These are phyloP conservation scores for Lasioglossum marginatum DNA, from an alignment of 2,888 invertebrate genomes.

Conservation along the genomic window DNA sequence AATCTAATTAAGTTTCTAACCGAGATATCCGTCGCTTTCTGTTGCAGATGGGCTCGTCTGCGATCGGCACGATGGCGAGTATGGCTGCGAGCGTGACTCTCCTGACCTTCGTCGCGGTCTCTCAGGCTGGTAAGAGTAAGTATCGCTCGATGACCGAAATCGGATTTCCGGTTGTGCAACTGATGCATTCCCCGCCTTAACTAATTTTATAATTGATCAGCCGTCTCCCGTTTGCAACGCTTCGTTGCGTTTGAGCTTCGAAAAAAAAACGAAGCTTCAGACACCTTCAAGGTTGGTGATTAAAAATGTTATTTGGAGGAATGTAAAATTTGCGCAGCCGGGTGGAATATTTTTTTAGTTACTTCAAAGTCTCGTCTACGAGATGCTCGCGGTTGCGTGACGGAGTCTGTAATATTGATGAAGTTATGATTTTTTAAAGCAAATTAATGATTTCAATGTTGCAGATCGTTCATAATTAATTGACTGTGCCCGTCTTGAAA, in stretches of 20 bases:
- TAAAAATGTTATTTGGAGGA: background rate
- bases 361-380: background rate
- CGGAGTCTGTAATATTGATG: background rate
- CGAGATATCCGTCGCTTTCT: conserved; percentile 43
- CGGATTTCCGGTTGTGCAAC: background rate
- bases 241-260: background rate
- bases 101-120: conserved; percentile 75
- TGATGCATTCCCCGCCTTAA: background rate
- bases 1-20: conserved; percentile 45
- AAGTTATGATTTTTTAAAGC: background rate
- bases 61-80: conserved; percentile 56
- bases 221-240: background rate
- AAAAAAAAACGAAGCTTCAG: background rate
- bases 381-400: background rate
- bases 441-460: background rate
- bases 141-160: conserved; percentile 15
- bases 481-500: too few relatives aligned
- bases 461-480: too few relatives aligned
- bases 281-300: background rate
- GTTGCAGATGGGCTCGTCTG: conserved; percentile 81
- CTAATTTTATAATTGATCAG: background rate
- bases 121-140: conserved; percentile 77
- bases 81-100: conserved; percentile 75
- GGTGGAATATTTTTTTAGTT: background rate
- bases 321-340: background rate